Base-by-base conservation (phyloP, 2,113 vertebrate genomes). In the Mesoclemmys tuberculata region DNA sequence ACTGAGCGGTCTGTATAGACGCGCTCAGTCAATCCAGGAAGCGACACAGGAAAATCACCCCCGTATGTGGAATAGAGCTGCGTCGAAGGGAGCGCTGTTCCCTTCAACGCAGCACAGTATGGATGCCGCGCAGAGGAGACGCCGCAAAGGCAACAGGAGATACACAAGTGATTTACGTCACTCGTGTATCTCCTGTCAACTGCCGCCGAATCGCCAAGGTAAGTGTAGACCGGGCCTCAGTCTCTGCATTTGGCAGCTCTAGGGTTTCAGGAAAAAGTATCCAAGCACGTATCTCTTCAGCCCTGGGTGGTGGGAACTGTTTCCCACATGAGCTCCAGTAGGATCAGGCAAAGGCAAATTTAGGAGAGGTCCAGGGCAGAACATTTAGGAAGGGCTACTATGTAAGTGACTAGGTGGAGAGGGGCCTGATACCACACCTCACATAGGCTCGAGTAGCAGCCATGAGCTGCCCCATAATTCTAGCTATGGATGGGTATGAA, bases 301-400 rank as follows among this genome's bases (percentile, higher is more conserved):
- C 9, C 49, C 49, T 51, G 49, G 14, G 49, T 14, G 35, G 19
- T 35, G 16, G 61, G 3, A 68, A 18, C 14, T 68, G 16, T 31
- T 68, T 16, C 16, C 16, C 61, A 68, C 16, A n/a, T n/a, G 35
- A 68, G 61, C 16, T 16, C 35, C 16, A 88, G 0, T 0, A 1
- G 1, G 26, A 2, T 13, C 10, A 48, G 8, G 52, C 29, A 26
- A 48, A 22, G 38, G 21, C 6, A 44, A 4, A 13, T 0, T 0
- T 5, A 7, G 35, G 35, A 8, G 8, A 7, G 18, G 74, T 19
- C 61, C 61, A 12, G 0, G 8, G 64, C n/a, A 84, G 2, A 2
- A 8, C 14, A 55, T 31, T 11, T 51, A 27, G 24, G 2, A n/a
- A 52, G 68, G 13, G 38, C 1, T 18, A 75, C 21, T 4, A 46